A percentile compares a stretch with the other conserved stretches of the same genome.
phyloP scores from a whole-genome alignment of 2,888 invertebrate species.

The Pyralis farinalis region DNA sequence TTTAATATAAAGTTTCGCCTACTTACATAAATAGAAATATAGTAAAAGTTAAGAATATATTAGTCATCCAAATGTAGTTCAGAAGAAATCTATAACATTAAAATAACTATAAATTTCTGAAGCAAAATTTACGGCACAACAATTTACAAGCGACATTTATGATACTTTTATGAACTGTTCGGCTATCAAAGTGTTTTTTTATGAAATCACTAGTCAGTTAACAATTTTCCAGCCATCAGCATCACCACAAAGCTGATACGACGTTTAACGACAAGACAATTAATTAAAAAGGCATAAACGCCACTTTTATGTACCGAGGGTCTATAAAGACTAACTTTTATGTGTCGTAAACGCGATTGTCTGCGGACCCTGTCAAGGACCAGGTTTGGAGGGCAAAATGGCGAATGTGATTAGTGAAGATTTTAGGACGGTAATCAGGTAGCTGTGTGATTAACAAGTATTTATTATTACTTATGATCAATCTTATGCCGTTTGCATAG shows the following conservation, averaged over 20 bases:
- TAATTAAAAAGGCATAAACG: slow-evolving; percentile 80
- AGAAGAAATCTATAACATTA: slow-evolving; percentile 1
- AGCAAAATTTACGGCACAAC: slow-evolving; percentile 34
- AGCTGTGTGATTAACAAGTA: slow-evolving; percentile 30
- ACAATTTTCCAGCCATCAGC: slow-evolving; percentile 69
- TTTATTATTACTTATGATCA: slow-evolving; percentile 20
- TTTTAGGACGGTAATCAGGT: slow-evolving; percentile 40
- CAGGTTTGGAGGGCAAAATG: slow-evolving; percentile 45
- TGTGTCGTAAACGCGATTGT: slow-evolving; percentile 80
- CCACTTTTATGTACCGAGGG: slow-evolving; percentile 76
- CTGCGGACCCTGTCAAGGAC: slow-evolving; percentile 64
- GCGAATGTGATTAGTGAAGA: slow-evolving; percentile 29
- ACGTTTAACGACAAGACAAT: slow-evolving; percentile 75
- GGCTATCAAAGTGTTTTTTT: slow-evolving; percentile 66
- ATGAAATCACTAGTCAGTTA: slow-evolving; percentile 72
- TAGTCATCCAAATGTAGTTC: not conserved
- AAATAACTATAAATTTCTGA: slow-evolving; percentile 29
- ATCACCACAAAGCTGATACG: slow-evolving; percentile 73
- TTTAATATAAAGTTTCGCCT: too few relatives aligned
- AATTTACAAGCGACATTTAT: slow-evolving; percentile 53
- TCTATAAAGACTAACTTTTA: slow-evolving; percentile 82
- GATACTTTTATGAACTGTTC: slow-evolving; percentile 65
- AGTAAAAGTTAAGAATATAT: too few relatives aligned
- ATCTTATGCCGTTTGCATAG: too few relatives aligned
- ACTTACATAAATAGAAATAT: too few relatives aligned